Conservation (phyloP, 2,888 invertebrate genomes). For the Drosophila subsilvestris region DNA sequence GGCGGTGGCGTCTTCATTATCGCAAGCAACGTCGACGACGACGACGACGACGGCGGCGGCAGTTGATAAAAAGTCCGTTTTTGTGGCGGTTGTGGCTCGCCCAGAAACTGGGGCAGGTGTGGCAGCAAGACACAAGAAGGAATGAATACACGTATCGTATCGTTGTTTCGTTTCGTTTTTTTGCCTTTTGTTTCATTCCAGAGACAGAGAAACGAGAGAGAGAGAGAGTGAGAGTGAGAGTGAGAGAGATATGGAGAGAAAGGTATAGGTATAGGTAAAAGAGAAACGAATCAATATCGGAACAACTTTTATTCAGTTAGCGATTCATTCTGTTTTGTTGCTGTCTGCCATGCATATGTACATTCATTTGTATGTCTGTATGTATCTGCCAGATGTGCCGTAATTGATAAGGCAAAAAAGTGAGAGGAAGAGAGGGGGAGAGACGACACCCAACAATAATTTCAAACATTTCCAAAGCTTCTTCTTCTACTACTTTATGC, state of each 20-base stretch:
- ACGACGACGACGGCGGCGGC: slow-evolving; percentile 50
- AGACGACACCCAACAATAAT: slow-evolving; percentile 39
- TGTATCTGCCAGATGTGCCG: slow-evolving; percentile 42
- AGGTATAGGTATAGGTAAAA: neutral
- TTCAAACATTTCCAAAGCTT: slow-evolving; percentile 43
- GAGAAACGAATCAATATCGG: slow-evolving; percentile 43
- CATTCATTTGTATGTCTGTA: slow-evolving; percentile 5
- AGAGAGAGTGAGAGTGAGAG: too few relatives aligned
- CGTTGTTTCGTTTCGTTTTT: slow-evolving; percentile 26
- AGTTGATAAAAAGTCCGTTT: slow-evolving; percentile 62
- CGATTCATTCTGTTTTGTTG: slow-evolving; percentile 19
- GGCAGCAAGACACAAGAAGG: slow-evolving; percentile 34
- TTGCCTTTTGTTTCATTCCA: slow-evolving; percentile 39
- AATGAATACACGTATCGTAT: slow-evolving; percentile 3
- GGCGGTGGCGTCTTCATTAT: slow-evolving; percentile 82
- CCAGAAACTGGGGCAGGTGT: slow-evolving; percentile 54
- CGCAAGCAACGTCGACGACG: slow-evolving; percentile 51
- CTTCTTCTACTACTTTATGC: slow-evolving; percentile 7
- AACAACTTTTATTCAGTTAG: slow-evolving; percentile 47
- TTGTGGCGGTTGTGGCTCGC: slow-evolving; percentile 43
- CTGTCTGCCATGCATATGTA: slow-evolving; percentile 8
- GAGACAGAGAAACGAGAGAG: slow-evolving; percentile 18
- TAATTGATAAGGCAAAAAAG: slow-evolving; percentile 40
- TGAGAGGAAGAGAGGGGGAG: neutral
- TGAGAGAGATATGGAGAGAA: slow-evolving; percentile 12